phyloP scores from a whole-genome alignment of 2,797 vertebrate genomes.

The Cyclopterus lumpus region DNA sequence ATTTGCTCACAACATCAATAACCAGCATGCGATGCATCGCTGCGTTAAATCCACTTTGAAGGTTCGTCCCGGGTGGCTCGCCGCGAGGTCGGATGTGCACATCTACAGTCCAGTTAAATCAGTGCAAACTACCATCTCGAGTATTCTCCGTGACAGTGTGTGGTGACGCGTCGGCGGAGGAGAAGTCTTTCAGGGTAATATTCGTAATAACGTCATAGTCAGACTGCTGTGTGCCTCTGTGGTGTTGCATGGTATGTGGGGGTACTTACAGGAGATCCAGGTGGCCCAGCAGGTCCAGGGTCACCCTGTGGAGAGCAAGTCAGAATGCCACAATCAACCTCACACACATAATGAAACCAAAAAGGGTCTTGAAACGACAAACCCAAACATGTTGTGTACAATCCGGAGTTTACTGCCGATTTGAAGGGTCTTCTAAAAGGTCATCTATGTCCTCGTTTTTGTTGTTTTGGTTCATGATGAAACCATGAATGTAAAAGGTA shows the following conservation, averaged over 20 bases:
- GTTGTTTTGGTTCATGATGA: too few species aligned
- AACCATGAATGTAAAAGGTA: background rate
- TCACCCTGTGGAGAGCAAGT: conserved; percentile 84
- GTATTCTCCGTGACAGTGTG: background rate
- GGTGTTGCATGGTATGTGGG: conserved; percentile 4
- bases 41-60: conserved; percentile 16
- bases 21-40: background rate
- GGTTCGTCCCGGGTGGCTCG: conserved; percentile 19
- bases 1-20: conserved; percentile 40
- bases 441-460: too few species aligned
- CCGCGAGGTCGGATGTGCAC: conserved; percentile 7
- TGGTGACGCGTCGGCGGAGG: background rate
- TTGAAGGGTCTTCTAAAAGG: background rate
- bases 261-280: conserved; percentile 92
- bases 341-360: conserved; percentile 10
- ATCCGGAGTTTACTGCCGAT: background rate
- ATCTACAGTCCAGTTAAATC: background rate
- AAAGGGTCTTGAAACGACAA: background rate
- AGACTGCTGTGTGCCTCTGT: background rate
- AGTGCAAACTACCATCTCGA: background rate
- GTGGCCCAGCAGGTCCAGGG: conserved; percentile 89
- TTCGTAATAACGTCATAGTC: background rate
- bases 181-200: background rate
- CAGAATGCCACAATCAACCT: conserved; percentile 18
- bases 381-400: too few species aligned